Evolutionary conservation across 2,797 vertebrate species (phyloP), one percentile per base, ranked within the genome.

Genomic region (Notolepis coatsorum): DNA sequence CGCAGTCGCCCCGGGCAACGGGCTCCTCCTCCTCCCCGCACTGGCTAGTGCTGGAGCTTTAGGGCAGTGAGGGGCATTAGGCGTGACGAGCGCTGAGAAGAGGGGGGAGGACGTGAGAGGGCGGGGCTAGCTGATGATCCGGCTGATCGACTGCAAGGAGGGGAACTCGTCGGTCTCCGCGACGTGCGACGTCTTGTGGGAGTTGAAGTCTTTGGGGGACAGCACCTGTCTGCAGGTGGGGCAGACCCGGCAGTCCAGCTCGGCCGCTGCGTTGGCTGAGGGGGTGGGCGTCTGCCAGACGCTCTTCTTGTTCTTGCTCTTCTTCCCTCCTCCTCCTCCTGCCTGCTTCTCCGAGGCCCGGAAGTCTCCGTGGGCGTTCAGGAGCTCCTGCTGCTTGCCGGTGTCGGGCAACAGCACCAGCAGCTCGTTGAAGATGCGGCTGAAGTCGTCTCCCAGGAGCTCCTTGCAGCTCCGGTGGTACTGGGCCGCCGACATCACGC

Each of bases 371-470:
- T 99, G 97, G 3, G 97, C 97, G 0, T 88, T 90, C 51, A 99
- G 94, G 55, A 99, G 94, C 88, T 99, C 97, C 87, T 98, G 97
- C 84, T 99, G 98, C 81, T 98, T 99, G 37, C 68, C 82, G 0
- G 94, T 96, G 90, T 99, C 98, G 0, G 98, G 98, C 56, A 99
- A 72, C n/a, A 99, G 90, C 48, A 98, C 96, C 83, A 99, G 81
- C 73, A 99, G 87, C 91, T 99, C 98, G 0, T 92, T 96, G 75
- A 99, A 99, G 72, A 99, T 95, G 76, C 93, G 89, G 88, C 71
- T 93, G 59, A 97, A 98, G 91, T 95, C 92, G 0, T 96, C 95
- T 0, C 97, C 97, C 0, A 99, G 94, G 64, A 99, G 92, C 2
- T 97, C 94, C 57, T 95, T 91, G 74, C 98, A 99, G 79, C 95